Evolutionary conservation across 2,888 invertebrate species (phyloP).

Genomic region (Rapana venosa): DNA sequence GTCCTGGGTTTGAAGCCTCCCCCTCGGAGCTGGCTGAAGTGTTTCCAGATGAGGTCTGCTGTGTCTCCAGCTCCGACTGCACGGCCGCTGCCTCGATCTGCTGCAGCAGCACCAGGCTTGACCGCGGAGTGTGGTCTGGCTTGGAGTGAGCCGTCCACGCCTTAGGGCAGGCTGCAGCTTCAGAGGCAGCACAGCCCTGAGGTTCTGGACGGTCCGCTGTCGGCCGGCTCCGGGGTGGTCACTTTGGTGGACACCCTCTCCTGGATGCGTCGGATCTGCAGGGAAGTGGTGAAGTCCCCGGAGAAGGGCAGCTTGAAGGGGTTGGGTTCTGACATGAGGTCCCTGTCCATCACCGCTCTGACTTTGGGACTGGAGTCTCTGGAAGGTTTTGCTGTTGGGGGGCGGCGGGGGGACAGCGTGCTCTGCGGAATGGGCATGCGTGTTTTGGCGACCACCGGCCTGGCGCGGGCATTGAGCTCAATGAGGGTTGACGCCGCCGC

Average conservation of each 20-base stretch:
- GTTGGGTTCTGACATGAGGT: constrained; percentile 51
- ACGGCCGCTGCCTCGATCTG: constrained; percentile 22
- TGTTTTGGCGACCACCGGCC: constrained; percentile 61
- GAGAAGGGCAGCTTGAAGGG: constrained; percentile 66
- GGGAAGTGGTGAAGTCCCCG: constrained; percentile 61
- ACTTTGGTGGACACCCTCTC: constrained; percentile 62
- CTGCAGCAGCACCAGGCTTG: constrained; percentile 34
- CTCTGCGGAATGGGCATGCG: constrained; percentile 52
- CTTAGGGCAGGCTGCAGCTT: not conserved
- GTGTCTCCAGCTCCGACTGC: not conserved
- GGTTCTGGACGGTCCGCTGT: constrained; percentile 55
- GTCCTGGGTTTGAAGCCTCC: not conserved
- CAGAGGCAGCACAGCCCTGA: constrained; percentile 43
- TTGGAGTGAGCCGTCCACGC: not conserved
- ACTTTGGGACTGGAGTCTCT: constrained; percentile 49
- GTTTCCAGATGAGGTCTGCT: constrained; percentile 20
- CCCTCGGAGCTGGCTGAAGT: not conserved
- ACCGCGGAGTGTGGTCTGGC: not conserved
- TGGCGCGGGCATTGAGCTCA: constrained; percentile 46
- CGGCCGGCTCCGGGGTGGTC: constrained; percentile 32
- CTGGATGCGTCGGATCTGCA: constrained; percentile 61
- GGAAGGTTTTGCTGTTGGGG: constrained; percentile 46
- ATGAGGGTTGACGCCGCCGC: constrained; percentile 41
- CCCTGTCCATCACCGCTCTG: constrained; percentile 58
- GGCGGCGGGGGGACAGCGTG: constrained; percentile 64